Percentiles rank a stretch among this genome's conserved stretches.
Evolutionary conservation across 2,113 vertebrate genomes (phyloP).

Genomic region (Pogonocichla stellata): DNA sequence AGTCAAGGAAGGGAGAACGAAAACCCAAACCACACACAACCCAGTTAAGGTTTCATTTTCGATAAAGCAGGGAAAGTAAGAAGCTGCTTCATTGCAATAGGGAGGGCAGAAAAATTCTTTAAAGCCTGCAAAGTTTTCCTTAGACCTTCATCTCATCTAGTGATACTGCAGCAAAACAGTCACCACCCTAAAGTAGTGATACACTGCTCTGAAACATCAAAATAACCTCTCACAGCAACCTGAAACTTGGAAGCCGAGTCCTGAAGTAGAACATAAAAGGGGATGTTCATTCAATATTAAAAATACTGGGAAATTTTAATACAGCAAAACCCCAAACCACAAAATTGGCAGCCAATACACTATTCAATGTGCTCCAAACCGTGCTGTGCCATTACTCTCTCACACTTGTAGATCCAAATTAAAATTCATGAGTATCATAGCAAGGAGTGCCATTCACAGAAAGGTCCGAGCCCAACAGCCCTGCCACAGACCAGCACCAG

Average conservation of each 20-base stretch:
- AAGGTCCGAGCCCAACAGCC: background rate
- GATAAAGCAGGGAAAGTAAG: background rate
- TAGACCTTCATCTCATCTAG: background rate
- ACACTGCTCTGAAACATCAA: background rate
- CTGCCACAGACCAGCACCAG: background rate
- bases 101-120: background rate
- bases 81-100: background rate
- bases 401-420: background rate
- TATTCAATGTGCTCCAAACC: background rate
- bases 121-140: background rate
- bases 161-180: background rate
- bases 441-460: background rate
- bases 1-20: background rate
- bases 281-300: background rate
- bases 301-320: constrained; percentile 18
- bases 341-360: background rate
- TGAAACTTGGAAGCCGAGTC: background rate
- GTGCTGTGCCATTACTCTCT: background rate
- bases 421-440: background rate
- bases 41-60: background rate
- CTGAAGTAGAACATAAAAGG: background rate
- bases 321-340: constrained; percentile 22
- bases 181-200: background rate
- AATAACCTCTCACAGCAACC: background rate
- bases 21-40: background rate